phyloP scores from a whole-genome alignment of 2,113 vertebrate genomes.

The Tachuris rubrigastra region DNA sequence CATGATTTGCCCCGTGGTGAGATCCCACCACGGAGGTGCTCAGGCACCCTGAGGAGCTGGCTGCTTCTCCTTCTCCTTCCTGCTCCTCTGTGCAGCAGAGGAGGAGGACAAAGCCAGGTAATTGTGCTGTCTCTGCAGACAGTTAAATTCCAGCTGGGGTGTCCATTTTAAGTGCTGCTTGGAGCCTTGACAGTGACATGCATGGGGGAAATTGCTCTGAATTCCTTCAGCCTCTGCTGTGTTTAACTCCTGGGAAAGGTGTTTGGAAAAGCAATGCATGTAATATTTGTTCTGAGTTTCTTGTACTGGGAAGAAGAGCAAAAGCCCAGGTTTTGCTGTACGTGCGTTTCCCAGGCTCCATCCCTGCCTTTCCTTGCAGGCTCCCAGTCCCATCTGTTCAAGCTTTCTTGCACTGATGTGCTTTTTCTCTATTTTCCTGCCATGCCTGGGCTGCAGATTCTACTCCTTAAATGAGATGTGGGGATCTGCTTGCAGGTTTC shows the following conservation, averaged over 20 bases:
- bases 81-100: neutral
- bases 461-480: neutral
- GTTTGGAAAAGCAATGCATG: neutral
- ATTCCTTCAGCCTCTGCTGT: neutral
- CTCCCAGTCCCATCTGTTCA: neutral
- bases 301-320: neutral
- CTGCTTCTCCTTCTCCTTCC: neutral
- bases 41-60: neutral
- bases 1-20: neutral
- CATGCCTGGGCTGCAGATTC: neutral
- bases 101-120: neutral
- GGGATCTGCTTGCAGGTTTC: neutral
- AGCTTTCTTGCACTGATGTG: neutral
- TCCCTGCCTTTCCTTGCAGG: neutral
- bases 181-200: neutral
- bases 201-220: neutral
- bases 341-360: neutral
- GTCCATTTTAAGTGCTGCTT: neutral
- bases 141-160: neutral
- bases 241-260: neutral
- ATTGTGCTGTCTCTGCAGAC: neutral
- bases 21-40: neutral
- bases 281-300: neutral
- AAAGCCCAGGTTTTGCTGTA: neutral
- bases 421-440: slow-evolving; percentile 35